Evolutionary conservation across 2,113 vertebrate genomes (phyloP).

Genomic region (Trochalopteron elliotii): DNA sequence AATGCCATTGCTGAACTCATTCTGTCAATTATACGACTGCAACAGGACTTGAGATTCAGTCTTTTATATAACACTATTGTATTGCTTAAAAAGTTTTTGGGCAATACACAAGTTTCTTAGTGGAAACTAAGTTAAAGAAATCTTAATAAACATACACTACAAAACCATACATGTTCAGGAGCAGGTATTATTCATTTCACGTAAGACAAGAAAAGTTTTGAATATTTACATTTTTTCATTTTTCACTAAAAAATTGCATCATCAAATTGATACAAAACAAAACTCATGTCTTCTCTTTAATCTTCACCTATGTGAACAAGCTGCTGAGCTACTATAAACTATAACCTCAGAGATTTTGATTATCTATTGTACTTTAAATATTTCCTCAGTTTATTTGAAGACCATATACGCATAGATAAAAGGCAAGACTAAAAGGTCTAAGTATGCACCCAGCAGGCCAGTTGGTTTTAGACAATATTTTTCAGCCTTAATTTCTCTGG

Average conservation of each 20-base stretch:
- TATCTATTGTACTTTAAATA: neutral
- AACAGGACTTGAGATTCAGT: neutral
- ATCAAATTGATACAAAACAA: neutral
- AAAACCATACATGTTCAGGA: neutral
- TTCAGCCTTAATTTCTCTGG: neutral
- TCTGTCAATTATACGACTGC: neutral
- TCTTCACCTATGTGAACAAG: neutral
- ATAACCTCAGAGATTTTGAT: neutral
- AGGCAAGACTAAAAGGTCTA: neutral
- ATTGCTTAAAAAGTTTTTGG: neutral
- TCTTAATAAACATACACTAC: neutral
- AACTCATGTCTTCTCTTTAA: neutral
- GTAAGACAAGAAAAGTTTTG: neutral
- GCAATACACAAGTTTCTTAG: neutral
- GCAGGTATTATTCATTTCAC: neutral
- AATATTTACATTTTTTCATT: neutral
- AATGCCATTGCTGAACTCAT: conserved; percentile 1
- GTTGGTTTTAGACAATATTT: neutral
- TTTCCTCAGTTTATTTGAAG: neutral
- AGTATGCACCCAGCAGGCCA: rapidly evolving
- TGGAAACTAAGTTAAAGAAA: neutral
- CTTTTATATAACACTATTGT: neutral
- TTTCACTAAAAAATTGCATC: neutral
- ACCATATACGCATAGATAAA: neutral
- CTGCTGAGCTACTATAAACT: neutral